These are phyloP conservation scores for Falco peregrinus DNA, from an alignment of 2,797 vertebrate genomes.

Conservation along the genomic window DNA sequence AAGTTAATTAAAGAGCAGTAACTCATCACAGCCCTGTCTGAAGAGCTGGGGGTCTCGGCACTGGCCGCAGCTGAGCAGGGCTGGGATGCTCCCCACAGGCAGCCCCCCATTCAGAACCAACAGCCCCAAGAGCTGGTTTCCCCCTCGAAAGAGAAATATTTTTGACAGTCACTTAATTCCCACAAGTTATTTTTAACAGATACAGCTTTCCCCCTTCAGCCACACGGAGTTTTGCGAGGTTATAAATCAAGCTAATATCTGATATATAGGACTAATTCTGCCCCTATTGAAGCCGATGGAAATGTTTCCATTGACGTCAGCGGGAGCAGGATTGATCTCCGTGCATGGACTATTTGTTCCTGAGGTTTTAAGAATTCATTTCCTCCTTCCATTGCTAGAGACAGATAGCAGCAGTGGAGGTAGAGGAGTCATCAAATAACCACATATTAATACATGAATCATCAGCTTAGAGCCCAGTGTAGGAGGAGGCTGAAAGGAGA, in stretches of 20 bases:
- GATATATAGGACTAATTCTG: not conserved
- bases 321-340: not conserved
- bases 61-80: not conserved
- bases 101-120: not conserved
- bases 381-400: conserved; percentile 4
- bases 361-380: conserved; percentile 24
- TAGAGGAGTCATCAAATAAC: not conserved
- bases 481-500: not conserved
- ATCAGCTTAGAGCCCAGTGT: not conserved
- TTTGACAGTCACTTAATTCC: not conserved
- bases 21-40: rapidly evolving
- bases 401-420: not conserved
- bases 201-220: not conserved
- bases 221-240: rapidly evolving
- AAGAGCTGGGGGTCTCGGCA: not conserved
- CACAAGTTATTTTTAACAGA: not conserved
- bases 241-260: not conserved
- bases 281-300: not conserved
- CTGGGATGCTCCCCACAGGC: not conserved
- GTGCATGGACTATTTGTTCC: not conserved
- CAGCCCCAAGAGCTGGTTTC: not conserved
- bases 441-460: not conserved
- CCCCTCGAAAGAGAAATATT: not conserved
- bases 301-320: not conserved
- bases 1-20: not conserved